These are phyloP conservation scores for Coturnix japonica DNA, from an alignment of 2,113 vertebrate species.

Conservation along the genomic window DNA sequence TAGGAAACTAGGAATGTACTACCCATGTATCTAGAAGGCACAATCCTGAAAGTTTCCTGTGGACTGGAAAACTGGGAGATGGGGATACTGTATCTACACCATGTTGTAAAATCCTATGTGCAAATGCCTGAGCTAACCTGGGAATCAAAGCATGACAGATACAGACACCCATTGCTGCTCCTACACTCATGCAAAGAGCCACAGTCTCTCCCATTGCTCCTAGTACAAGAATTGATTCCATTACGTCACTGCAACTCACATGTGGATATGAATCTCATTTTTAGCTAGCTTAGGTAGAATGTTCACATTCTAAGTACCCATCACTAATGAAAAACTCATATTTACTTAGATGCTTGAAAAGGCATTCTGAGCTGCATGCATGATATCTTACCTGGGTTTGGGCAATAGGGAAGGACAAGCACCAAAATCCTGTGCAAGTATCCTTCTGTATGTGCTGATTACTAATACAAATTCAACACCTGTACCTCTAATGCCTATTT, in stretches of 20 bases:
- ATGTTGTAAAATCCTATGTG: fast-evolving
- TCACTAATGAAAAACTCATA: neutral
- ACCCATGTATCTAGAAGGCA: neutral
- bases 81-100: neutral
- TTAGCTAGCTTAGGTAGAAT: neutral
- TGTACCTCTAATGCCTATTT: neutral
- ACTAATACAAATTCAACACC: neutral
- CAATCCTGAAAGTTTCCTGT: neutral
- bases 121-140: neutral
- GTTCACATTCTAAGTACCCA: neutral
- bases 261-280: neutral
- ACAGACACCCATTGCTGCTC: neutral
- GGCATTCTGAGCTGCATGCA: neutral
- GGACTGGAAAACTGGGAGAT: neutral
- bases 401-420: neutral
- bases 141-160: neutral
- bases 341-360: neutral
- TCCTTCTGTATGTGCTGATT: neutral
- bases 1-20: neutral
- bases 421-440: neutral
- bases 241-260: neutral
- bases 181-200: neutral
- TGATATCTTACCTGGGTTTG: neutral
- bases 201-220: neutral
- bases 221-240: neutral